A percentile compares a stretch with the other conserved stretches of the same genome.
Evolutionary conservation across 2,113 vertebrate genomes (phyloP).

Genomic region (Hippopotamus amphibius): DNA sequence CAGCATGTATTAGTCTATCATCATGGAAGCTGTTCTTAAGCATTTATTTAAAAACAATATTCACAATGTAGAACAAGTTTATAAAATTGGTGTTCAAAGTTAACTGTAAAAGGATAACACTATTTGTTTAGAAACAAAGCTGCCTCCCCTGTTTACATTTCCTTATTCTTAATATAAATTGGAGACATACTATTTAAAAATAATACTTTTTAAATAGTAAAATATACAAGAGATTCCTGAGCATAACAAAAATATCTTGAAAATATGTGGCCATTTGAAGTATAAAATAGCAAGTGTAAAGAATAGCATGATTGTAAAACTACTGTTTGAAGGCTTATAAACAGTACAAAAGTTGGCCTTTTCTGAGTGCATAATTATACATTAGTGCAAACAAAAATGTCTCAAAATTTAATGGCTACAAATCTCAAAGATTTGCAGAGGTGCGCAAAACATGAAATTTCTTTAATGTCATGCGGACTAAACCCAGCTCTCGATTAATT

Average conservation of each 20-base stretch:
- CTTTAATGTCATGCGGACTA: slow-evolving; percentile 97
- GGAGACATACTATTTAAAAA: slow-evolving; percentile 84
- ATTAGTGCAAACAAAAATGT: slow-evolving; percentile 85
- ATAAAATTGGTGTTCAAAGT: slow-evolving; percentile 84
- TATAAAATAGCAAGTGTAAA: slow-evolving; percentile 89
- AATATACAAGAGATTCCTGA: slow-evolving; percentile 87
- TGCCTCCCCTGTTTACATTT: slow-evolving; percentile 75
- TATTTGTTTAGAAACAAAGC: slow-evolving; percentile 84
- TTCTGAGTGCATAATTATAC: slow-evolving; percentile 85
- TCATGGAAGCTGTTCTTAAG: slow-evolving; percentile 66
- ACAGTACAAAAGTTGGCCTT: slow-evolving; percentile 89
- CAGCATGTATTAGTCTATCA: slow-evolving; percentile 47
- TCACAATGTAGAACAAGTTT: slow-evolving; percentile 81
- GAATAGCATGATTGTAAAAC: slow-evolving; percentile 86
- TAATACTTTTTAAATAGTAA: slow-evolving; percentile 88
- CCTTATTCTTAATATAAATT: slow-evolving; percentile 84
- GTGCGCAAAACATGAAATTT: slow-evolving; percentile 94
- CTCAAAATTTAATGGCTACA: slow-evolving; percentile 81
- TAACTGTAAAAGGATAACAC: slow-evolving; percentile 81
- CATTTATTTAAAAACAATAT: slow-evolving; percentile 78
- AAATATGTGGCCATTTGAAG: slow-evolving; percentile 87
- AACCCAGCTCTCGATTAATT: slow-evolving; percentile 94
- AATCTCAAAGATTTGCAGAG: slow-evolving; percentile 92
- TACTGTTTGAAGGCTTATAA: slow-evolving; percentile 81
- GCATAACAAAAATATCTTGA: slow-evolving; percentile 89